Percentiles rank a stretch among this genome's conserved stretches.
phyloP scores from a whole-genome alignment of 2,113 vertebrate genomes.

The Nothocercus nigrocapillus region DNA sequence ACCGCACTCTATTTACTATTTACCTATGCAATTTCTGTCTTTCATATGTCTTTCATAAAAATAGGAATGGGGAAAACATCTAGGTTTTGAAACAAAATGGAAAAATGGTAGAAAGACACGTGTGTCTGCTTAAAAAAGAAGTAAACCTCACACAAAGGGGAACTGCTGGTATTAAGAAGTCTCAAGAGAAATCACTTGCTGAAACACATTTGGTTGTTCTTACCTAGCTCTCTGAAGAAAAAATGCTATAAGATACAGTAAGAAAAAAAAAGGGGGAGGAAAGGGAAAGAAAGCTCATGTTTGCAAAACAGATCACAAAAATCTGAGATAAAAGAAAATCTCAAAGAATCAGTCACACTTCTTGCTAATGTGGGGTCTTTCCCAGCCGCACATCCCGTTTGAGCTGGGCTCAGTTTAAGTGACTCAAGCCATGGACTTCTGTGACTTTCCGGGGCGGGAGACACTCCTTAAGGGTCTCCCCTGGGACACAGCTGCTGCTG shows the following conservation, averaged over 20 bases:
- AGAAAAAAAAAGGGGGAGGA: not conserved
- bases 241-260: not conserved
- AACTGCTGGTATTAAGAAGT: not conserved
- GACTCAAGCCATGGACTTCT: not conserved
- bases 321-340: not conserved
- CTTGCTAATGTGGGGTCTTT: not conserved
- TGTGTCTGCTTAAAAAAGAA: not conserved
- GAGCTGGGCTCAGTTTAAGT: not conserved
- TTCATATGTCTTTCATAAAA: not conserved
- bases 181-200: not conserved
- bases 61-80: not conserved
- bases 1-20: not conserved
- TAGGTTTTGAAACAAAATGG: not conserved
- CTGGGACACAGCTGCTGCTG: not conserved
- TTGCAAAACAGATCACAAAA: not conserved
- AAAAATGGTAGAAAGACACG: not conserved
- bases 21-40: not conserved
- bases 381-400: not conserved
- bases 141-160: not conserved
- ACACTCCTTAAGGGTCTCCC: not conserved
- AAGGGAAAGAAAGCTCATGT: not conserved
- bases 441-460: not conserved
- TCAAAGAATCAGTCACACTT: accelerated
- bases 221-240: not conserved
- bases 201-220: not conserved